Base-by-base conservation (phyloP, 1,140 invertebrate species). In the Dendrolimus kikuchii region DNA sequence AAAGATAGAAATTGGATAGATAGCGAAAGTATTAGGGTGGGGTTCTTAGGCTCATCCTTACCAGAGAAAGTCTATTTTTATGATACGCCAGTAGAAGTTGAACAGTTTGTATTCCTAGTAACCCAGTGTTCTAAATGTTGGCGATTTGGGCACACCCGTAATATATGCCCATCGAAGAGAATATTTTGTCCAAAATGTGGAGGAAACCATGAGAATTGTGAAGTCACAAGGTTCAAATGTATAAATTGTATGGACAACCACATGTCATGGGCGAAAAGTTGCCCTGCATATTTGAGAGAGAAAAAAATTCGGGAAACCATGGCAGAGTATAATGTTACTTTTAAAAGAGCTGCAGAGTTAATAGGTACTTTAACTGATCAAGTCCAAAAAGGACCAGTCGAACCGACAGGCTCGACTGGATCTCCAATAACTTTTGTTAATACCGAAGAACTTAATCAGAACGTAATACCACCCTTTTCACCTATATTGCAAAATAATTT, bases 221-320 rank as follows among this genome's bases (percentile, higher is more conserved):
- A 53, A 23, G 39, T 44, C 2, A 50, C 48, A 50, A 46, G 38
- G 39, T 57, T 52, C 37, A 40, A n/a, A 6, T 55, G 69, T 46
- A 44, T 64, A 2, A 71, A 68, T 43, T 71, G 68, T 46, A 44
- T 43, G 4, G 59, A 62, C 0, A 47, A 51, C 7, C 66, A 72
- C 49, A 51, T 66, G 44, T 39, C 63, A 0, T 44, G 66, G 5
- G 50, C 48, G 41, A 64, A 55, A 49, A 44, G 37, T 4, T 68
- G 63, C 9, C 66, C 66, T 36, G 45, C 49, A 23, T 69, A 50
- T 45, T 43, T 44, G 46, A 72, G 65, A 48, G 66, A 72, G 43
- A 71, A 62, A 36, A 36, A 41, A 5, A 45, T 71, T 4, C 49
- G 66, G 45, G 56, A 60, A 6, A 40, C 66, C 5, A 71, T 68